Conservation (phyloP, 64 coral and sea anemone species). For the Pocillopora verrucosa region DNA sequence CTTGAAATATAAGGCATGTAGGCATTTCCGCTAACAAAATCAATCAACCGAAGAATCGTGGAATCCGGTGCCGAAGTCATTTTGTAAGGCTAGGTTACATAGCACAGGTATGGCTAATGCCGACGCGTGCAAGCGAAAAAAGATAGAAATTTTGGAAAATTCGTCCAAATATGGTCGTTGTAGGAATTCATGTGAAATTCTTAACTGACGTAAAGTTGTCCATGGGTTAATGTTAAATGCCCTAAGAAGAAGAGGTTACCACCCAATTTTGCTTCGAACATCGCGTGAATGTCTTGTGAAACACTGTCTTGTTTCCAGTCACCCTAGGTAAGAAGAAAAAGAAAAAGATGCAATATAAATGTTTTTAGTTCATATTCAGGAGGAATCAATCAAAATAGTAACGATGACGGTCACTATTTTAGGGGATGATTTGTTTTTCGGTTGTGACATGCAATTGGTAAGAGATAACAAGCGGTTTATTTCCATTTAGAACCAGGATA, state of each 20-base stretch:
- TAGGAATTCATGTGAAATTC: background rate
- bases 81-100: background rate
- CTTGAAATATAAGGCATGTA: too few species aligned
- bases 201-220: background rate
- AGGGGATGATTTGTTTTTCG: background rate
- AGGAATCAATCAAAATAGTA: background rate
- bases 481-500: too few species aligned
- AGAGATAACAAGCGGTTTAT: too few species aligned
- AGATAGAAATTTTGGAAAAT: background rate
- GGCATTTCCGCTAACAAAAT: too few species aligned
- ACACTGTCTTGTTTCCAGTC: conserved; percentile 89
- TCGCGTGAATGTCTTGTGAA: conserved; percentile 99
- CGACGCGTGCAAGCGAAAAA: conserved; percentile 9
- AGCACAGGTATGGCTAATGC: background rate
- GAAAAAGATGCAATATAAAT: background rate
- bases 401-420: background rate
- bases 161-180: background rate
- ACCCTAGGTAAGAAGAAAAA: conserved; percentile 83
- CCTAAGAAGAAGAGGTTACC: conserved; percentile 99
- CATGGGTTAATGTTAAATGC: conserved; percentile 98
- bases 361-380: background rate
- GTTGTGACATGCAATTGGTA: background rate
- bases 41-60: too few species aligned
- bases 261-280: conserved; percentile 99
- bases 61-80: background rate